Base-by-base conservation (phyloP, 2,113 vertebrate species). In the Spilogale gracilis region DNA sequence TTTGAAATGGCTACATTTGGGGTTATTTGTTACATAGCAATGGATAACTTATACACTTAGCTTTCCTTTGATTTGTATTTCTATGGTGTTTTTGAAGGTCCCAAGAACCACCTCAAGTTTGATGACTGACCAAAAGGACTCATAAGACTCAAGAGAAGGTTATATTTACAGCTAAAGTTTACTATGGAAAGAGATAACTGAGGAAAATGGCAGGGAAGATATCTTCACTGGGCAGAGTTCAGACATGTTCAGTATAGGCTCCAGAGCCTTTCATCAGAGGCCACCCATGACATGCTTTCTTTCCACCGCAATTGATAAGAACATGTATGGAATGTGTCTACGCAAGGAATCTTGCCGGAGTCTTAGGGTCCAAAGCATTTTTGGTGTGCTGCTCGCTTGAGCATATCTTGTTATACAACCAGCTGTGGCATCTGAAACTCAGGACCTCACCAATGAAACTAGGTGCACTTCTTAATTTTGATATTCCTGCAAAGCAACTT, bases 41-140 rank as follows among this genome's bases (percentile, higher is more conserved):
- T 79, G 20, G 10, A 30, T 56, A 91, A 73, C n/a, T 83, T 88
- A 56, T 45, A 48, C 6, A 85, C 58, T 50, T 60, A 92, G 9
- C 32, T 95, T 84, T 96, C 82, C 89, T 88, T 90, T 74, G 25
- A 16, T 56, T 86, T 50, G 48, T 86, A 45, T 74, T 91, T 88
- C 63, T 61, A 58, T 1, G 4, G 20, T 91, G 20, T 84, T 91
- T 76, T 88, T 79, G 69, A 48, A 61, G 58, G 27, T 60, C 54
- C 48, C 18, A 50, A 79, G 65, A 78, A 78, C 11, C 30, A 38
- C 16, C 21, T 25, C 18, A 32, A 58, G 17, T 50, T 86, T 2
- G 45, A 2, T 71, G 12, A 48, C 18, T 78, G 45, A 16, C 38
- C 89, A 76, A 17, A 76, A 89, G 58, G 20, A 50, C 56, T 73